phyloP scores from a whole-genome alignment of 2,113 vertebrate genomes.

The Cephalopterus ornatus region DNA sequence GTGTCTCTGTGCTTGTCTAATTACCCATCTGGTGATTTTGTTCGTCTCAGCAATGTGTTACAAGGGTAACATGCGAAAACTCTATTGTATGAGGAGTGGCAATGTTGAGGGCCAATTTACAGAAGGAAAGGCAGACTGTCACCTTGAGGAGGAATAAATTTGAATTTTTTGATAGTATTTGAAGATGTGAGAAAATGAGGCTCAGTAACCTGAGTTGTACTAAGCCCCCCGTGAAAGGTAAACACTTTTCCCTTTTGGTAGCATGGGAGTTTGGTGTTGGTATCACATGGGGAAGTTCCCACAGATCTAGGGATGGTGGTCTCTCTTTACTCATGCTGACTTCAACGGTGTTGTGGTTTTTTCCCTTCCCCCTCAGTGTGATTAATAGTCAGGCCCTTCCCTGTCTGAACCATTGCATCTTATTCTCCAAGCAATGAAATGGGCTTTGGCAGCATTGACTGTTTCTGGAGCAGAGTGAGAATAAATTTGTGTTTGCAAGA shows the following conservation, averaged over 20 bases:
- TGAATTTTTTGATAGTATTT: background rate
- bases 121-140: background rate
- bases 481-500: background rate
- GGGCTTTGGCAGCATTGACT: background rate
- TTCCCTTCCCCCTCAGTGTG: background rate
- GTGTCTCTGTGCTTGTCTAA: background rate
- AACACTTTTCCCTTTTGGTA: background rate
- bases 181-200: background rate
- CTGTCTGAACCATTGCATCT: background rate
- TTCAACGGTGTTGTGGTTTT: background rate
- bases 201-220: background rate
- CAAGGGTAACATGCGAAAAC: background rate
- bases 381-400: background rate
- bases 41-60: background rate
- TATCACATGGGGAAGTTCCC: background rate
- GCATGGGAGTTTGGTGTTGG: background rate
- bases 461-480: background rate
- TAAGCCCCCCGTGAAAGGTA: background rate
- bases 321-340: background rate
- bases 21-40: background rate
- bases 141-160: background rate
- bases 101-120: accelerated
- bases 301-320: background rate
- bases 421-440: background rate
- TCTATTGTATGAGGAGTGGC: background rate